Conservation (phyloP, 2,797 vertebrate genomes). For the Sebastiscus albofasciatus region DNA sequence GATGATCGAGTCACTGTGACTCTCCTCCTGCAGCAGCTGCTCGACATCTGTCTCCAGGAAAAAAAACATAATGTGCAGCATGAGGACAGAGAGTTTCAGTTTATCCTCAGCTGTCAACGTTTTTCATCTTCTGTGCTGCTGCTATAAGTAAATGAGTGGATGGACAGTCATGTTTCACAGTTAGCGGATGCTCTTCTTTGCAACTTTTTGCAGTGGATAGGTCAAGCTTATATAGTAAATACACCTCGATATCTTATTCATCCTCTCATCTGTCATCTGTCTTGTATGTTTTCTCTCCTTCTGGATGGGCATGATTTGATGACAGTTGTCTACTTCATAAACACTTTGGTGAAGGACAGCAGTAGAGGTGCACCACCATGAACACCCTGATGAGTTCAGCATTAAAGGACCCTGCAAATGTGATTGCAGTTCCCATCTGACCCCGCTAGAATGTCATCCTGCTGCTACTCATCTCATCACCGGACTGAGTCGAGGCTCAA, state of each 20-base stretch:
- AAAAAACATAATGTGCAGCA: slow-evolving; percentile 9
- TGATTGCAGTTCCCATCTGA: neutral
- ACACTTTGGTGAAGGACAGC: neutral
- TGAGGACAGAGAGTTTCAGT: neutral
- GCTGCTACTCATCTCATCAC: neutral
- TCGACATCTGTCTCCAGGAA: neutral
- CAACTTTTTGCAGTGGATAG: too few species aligned
- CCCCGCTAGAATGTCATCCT: neutral
- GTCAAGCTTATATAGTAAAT: neutral
- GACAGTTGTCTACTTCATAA: neutral
- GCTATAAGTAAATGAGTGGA: neutral
- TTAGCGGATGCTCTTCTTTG: neutral
- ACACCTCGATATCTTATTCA: neutral
- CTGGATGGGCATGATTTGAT: neutral
- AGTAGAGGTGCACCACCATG: neutral
- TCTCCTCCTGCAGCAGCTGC: neutral
- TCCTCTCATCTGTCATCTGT: neutral
- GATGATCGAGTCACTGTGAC: neutral
- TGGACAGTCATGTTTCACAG: neutral
- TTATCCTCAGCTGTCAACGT: neutral
- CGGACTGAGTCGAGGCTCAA: neutral
- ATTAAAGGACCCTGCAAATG: neutral
- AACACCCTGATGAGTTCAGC: neutral
- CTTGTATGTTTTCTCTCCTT: neutral
- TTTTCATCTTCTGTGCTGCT: neutral